A percentile compares a stretch with the other conserved stretches of the same genome.
Evolutionary conservation across 2,888 invertebrate species (phyloP).

Genomic region (Tiliacea aurago): DNA sequence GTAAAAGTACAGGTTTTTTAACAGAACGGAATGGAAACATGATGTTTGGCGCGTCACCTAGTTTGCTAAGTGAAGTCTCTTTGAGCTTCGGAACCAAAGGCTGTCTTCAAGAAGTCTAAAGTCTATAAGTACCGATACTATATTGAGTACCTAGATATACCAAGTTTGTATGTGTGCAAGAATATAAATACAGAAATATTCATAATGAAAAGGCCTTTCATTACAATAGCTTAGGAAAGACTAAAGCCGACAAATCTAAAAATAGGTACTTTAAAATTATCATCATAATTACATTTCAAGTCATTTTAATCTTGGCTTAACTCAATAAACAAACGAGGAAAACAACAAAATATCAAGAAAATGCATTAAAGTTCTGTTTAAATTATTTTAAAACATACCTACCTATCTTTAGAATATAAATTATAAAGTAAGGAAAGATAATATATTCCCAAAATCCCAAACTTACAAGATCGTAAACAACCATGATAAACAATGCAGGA

Average conservation of each 20-base stretch:
- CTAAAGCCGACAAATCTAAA: neutral
- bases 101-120: too few species aligned
- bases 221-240: neutral
- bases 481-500: neutral
- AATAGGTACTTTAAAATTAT: neutral
- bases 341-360: slow-evolving; percentile 2
- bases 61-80: too few species aligned
- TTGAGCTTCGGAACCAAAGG: too few species aligned
- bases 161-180: too few species aligned
- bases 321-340: neutral
- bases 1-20: too few species aligned
- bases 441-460: slow-evolving; percentile 1
- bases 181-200: too few species aligned
- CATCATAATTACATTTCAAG: neutral
- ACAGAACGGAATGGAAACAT: too few species aligned
- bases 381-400: neutral
- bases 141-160: too few species aligned
- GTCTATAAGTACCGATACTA: too few species aligned
- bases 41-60: too few species aligned
- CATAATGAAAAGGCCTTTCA: too few species aligned
- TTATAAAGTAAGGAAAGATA: neutral
- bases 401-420: slow-evolving; percentile 19
- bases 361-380: neutral
- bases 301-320: neutral
- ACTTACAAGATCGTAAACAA: neutral